A percentile compares a stretch with the other conserved stretches of the same genome.
Conservation (phyloP, 1,140 invertebrate species). For the Leptopilina clavipes region DNA sequence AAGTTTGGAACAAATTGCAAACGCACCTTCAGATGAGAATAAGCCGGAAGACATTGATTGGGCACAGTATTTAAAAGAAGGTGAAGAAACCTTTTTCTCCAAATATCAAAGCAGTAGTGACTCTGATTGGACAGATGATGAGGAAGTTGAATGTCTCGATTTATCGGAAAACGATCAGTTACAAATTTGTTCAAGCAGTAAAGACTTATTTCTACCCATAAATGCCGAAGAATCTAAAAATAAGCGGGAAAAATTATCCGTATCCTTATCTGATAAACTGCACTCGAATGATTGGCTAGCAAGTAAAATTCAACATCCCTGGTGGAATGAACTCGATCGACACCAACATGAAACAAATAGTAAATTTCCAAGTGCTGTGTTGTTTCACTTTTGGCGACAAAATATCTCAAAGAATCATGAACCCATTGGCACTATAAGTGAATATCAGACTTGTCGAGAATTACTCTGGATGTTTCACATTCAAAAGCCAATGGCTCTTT, state of each 20-base stretch:
- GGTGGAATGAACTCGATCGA: constrained; percentile 69
- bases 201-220: constrained; percentile 25
- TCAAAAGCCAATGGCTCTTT: constrained; percentile 62
- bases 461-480: constrained; percentile 71
- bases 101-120: constrained; percentile 66
- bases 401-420: constrained; percentile 53
- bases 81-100: constrained; percentile 65
- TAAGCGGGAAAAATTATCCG: constrained; percentile 46
- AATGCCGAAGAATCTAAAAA: neutral
- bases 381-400: constrained; percentile 66
- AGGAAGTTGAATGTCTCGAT: constrained; percentile 52
- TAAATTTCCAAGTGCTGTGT: constrained; percentile 61
- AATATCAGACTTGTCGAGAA: constrained; percentile 70
- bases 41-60: constrained; percentile 70
- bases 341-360: constrained; percentile 60
- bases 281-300: constrained; percentile 67
- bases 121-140: constrained; percentile 66
- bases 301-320: constrained; percentile 68
- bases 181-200: neutral
- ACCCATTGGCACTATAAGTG: constrained; percentile 63
- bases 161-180: constrained; percentile 22
- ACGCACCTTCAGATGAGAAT: constrained; percentile 49
- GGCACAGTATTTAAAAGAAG: constrained; percentile 71
- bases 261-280: constrained; percentile 56
- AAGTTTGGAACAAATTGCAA: constrained; percentile 46